Evolutionary conservation across 2,888 invertebrate species (phyloP).

Genomic region (Geophilus truncorum): DNA sequence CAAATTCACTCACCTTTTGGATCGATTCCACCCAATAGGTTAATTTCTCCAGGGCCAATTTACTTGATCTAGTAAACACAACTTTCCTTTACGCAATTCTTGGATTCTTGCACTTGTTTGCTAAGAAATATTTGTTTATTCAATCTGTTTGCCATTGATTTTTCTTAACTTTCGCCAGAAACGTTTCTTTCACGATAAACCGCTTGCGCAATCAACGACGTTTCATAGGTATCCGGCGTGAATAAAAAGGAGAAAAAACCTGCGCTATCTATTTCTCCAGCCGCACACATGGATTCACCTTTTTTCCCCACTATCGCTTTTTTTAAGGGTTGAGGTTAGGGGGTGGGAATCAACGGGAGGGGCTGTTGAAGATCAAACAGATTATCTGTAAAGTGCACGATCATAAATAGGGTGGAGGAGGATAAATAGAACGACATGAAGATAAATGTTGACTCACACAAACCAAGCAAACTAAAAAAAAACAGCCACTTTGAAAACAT

Average conservation of each 20-base stretch:
- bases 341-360: not conserved
- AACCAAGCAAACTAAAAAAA: not conserved
- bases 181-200: no score
- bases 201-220: no score
- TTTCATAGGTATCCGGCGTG: no score
- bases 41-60: slow-evolving; percentile 7
- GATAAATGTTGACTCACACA: slow-evolving; percentile 20
- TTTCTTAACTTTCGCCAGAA: no score
- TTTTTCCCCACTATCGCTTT: not conserved
- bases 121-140: no score
- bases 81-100: not conserved
- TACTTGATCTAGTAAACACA: not conserved
- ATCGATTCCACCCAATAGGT: slow-evolving; percentile 8
- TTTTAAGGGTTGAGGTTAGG: not conserved
- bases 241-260: no score
- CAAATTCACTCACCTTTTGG: slow-evolving; percentile 27
- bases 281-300: not conserved
- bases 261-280: no score
- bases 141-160: no score
- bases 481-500: not conserved
- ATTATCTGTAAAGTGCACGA: slow-evolving; percentile 19
- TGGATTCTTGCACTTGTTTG: no score
- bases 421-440: slow-evolving; percentile 6
- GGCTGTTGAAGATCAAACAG: not conserved
- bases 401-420: not conserved